Conservation (phyloP, 2,888 invertebrate genomes). For the Platynereis dumerilii region DNA sequence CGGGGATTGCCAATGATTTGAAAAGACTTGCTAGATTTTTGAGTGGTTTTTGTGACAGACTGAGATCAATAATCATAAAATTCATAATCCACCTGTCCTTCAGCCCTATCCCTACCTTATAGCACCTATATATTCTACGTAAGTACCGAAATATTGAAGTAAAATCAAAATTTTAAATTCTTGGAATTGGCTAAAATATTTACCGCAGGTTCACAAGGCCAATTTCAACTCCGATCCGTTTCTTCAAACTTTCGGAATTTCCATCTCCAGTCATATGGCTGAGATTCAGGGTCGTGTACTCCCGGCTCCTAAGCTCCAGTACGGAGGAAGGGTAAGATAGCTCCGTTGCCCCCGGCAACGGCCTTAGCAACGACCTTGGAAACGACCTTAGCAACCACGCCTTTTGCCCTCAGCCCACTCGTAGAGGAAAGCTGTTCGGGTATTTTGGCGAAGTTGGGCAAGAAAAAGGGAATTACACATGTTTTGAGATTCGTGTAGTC, state of each 20-base stretch:
- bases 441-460: too few relatives aligned
- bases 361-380: neutral
- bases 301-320: conserved; percentile 95
- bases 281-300: conserved; percentile 95
- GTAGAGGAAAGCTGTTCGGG: conserved; percentile 1
- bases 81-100: too few relatives aligned
- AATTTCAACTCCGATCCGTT: conserved; percentile 98
- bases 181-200: neutral
- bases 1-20: too few relatives aligned
- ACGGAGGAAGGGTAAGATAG: conserved; percentile 90
- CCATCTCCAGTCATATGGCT: conserved; percentile 98
- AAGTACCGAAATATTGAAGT: too few relatives aligned
- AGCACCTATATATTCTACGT: too few relatives aligned
- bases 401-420: neutral
- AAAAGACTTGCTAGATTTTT: too few relatives aligned
- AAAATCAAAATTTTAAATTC: conserved; percentile 5
- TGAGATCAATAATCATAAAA: neutral
- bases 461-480: too few relatives aligned
- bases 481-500: too few relatives aligned
- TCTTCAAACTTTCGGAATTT: conserved; percentile 96
- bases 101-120: too few relatives aligned
- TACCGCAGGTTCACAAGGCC: conserved; percentile 76
- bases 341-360: neutral
- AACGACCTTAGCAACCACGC: neutral
- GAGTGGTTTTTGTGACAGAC: neutral